A percentile compares a stretch with the other conserved stretches of the same genome.
phyloP scores from a whole-genome alignment of 2,888 invertebrate species.

The Calliphora vomitoria region DNA sequence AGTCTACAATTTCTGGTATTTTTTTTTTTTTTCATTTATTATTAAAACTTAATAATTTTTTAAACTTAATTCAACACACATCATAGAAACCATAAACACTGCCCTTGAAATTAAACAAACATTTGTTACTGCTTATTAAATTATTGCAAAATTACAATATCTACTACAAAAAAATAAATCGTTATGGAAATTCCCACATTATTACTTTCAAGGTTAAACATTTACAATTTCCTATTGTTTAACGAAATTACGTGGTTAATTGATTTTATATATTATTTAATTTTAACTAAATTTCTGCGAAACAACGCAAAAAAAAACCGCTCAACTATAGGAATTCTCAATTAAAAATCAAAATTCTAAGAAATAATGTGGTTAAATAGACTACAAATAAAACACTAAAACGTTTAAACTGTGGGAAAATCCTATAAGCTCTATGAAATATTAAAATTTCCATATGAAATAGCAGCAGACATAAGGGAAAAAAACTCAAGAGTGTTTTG shows the following conservation, averaged over 20 bases:
- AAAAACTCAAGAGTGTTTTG: slow-evolving; percentile 53
- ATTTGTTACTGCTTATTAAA: too few species aligned
- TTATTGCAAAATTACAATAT: background rate
- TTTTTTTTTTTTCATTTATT: too few species aligned
- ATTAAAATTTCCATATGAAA: slow-evolving; percentile 22
- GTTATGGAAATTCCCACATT: background rate
- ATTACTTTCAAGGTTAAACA: slow-evolving; percentile 13
- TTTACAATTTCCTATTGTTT: background rate
- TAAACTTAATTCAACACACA: too few species aligned
- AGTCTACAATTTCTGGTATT: too few species aligned
- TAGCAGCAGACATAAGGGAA: background rate
- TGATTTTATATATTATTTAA: background rate
- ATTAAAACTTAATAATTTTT: too few species aligned
- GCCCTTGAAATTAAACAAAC: too few species aligned
- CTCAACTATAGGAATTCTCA: background rate
- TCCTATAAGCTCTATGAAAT: slow-evolving; percentile 47
- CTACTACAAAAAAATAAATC: background rate
- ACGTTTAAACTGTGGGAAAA: slow-evolving; percentile 15
- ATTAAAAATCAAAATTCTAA: background rate
- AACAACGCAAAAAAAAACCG: background rate
- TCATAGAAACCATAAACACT: too few species aligned
- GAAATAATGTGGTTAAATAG: slow-evolving; percentile 39
- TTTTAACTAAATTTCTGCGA: background rate
- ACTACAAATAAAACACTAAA: slow-evolving; percentile 58
- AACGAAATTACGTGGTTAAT: background rate